A percentile compares a stretch with the other conserved stretches of the same genome.
phyloP scores from a whole-genome alignment of 1,140 invertebrate species.

The Trichonephila clavata region DNA sequence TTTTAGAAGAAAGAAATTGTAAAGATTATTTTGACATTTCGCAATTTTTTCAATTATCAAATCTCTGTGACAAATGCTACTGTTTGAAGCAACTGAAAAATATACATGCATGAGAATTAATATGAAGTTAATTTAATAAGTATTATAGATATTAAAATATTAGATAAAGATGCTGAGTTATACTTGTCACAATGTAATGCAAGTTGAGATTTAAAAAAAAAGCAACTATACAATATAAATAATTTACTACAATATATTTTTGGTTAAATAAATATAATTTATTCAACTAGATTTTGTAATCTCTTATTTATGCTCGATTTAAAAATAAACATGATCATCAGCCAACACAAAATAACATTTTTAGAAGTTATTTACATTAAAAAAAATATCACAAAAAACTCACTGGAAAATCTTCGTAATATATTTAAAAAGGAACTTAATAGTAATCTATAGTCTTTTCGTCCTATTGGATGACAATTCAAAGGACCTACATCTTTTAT shows the following conservation, averaged over 20 bases:
- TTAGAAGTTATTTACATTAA: background rate
- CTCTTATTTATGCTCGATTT: too few relatives aligned
- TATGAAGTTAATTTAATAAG: background rate
- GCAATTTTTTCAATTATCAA: background rate
- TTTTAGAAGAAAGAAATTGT: slow-evolving; percentile 4
- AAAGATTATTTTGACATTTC: slow-evolving; percentile 8
- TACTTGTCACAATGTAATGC: too few relatives aligned
- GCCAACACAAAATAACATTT: too few relatives aligned
- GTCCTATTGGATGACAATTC: background rate
- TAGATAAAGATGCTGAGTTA: too few relatives aligned
- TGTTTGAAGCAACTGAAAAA: background rate
- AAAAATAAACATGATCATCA: too few relatives aligned
- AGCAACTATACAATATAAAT: too few relatives aligned
- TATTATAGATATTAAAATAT: too few relatives aligned
- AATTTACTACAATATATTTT: too few relatives aligned
- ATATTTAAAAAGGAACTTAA: background rate
- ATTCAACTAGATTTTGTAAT: too few relatives aligned
- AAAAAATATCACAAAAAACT: background rate
- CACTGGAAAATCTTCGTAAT: background rate
- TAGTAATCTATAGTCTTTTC: background rate
- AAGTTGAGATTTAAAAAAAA: too few relatives aligned
- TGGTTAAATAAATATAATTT: too few relatives aligned
- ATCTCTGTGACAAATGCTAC: background rate
- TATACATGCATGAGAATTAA: background rate
- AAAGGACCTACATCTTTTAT: background rate